Evolutionary conservation across 2,797 vertebrate species (phyloP).

Genomic region (Typhlichthys subterraneus): DNA sequence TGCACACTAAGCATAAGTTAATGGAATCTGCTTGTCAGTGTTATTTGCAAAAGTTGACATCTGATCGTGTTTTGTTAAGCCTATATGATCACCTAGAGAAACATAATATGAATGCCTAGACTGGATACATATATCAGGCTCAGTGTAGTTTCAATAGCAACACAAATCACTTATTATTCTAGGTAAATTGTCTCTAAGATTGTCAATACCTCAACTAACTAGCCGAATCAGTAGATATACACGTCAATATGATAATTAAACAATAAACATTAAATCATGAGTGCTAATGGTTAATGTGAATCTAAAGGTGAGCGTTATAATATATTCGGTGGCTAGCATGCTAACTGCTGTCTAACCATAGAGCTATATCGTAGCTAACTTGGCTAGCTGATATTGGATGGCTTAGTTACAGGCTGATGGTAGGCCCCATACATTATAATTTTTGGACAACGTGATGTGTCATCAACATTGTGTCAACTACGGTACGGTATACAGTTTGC

Average conservation of each 20-base stretch:
- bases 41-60: not conserved
- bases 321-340: constrained; percentile 28
- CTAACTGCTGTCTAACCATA: not conserved
- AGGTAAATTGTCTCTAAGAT: too few relatives aligned
- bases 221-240: too few relatives aligned
- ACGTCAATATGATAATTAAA: too few relatives aligned
- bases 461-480: not conserved
- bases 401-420: constrained; percentile 54
- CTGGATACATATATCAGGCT: not conserved
- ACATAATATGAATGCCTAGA: not conserved
- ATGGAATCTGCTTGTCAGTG: not conserved
- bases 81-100: not conserved
- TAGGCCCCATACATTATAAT: constrained; percentile 61
- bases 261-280: too few relatives aligned
- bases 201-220: too few relatives aligned
- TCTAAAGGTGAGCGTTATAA: too few relatives aligned
- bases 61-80: not conserved
- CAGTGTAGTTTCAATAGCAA: too few relatives aligned
- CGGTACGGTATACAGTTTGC: not conserved
- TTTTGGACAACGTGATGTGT: constrained; percentile 23
- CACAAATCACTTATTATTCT: too few relatives aligned
- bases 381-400: constrained; percentile 17
- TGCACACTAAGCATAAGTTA: not conserved
- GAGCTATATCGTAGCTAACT: not conserved
- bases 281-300: not conserved